Evolutionary conservation across 2,888 invertebrate species (phyloP).

Genomic region (Imbricaverruca yamaguchii): DNA sequence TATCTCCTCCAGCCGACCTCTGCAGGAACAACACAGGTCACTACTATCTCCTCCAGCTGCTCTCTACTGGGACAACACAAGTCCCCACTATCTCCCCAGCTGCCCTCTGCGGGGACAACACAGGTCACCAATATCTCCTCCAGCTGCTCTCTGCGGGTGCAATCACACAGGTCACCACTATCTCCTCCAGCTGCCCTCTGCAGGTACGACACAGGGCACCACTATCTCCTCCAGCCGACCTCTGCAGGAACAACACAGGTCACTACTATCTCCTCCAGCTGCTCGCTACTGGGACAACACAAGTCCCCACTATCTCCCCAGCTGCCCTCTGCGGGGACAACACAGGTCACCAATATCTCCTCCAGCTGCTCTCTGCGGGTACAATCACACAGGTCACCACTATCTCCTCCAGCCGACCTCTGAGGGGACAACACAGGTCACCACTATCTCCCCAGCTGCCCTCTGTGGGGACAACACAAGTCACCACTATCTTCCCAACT

Average conservation of each 20-base stretch:
- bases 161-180: not conserved
- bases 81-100: conserved; percentile 28
- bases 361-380: conserved; percentile 24
- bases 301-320: not conserved
- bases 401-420: too few species aligned
- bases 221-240: conserved; percentile 28
- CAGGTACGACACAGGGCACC: conserved; percentile 21
- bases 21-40: too few species aligned
- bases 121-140: not conserved
- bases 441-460: not conserved
- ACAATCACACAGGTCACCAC: not conserved
- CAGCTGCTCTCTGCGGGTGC: too few species aligned
- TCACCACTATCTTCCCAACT: conserved; percentile 27
- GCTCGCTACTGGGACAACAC: too few species aligned
- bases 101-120: conserved; percentile 18
- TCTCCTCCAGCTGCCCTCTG: not conserved
- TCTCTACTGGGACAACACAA: not conserved
- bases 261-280: not conserved
- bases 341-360: conserved; percentile 28
- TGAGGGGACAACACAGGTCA: too few species aligned
- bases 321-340: not conserved
- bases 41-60: not conserved
- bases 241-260: not conserved
- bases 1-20: too few species aligned
- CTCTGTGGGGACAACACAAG: conserved; percentile 18